Evolutionary conservation across 2,888 invertebrate genomes (phyloP), one percentile per base, ranked within the genome.

Genomic region (Eumacrocentrus americanus): DNA sequence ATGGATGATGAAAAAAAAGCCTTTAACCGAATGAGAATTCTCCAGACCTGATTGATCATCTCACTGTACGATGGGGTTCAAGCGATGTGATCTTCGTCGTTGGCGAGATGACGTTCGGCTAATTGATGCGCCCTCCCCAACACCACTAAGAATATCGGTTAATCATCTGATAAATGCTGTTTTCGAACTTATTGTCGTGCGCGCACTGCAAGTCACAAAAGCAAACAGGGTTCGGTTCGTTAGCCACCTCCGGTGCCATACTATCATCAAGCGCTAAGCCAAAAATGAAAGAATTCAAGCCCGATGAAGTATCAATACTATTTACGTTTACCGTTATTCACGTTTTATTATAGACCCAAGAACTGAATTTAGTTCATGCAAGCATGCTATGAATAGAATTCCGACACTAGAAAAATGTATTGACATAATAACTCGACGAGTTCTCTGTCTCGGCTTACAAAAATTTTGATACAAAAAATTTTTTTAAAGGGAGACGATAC

Each of bases 151-250:
- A 80, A 81, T 79, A 79, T 81, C 77, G 77, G 78, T 80, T 81
- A 81, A 79, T 81, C 80, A 80, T 80, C 80, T 80, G 77, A 80
- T 80, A 79, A 80, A 78, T 79, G 78, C 75, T 75, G 79, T 78
- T 80, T 80, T 80, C 75, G 77, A 77, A 77, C 75, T 79, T 78
- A 79, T 78, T 76, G 76, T 72, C 68, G 77, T 76, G 74, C 78
- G 79, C 75, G 76, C 75, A 77, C 80, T 80, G 80, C 72, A 78
- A 80, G 76, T 75, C 77, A 78, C 71, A 75, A 72, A 76, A 72
- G 70, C 69, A 71, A 72, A 71, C 69, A 63, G 72, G 69, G 67
- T 66, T 70, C 67, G 68, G 60, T 58, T 71, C 66, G 73, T 78
- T 77, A 75, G 76, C 72, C 71, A 75, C 67, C 68, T 66, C 61